Percentiles rank a stretch among this genome's conserved stretches.
Conservation (phyloP, 2,113 vertebrate species). For the Neolamprologus hecqui region DNA sequence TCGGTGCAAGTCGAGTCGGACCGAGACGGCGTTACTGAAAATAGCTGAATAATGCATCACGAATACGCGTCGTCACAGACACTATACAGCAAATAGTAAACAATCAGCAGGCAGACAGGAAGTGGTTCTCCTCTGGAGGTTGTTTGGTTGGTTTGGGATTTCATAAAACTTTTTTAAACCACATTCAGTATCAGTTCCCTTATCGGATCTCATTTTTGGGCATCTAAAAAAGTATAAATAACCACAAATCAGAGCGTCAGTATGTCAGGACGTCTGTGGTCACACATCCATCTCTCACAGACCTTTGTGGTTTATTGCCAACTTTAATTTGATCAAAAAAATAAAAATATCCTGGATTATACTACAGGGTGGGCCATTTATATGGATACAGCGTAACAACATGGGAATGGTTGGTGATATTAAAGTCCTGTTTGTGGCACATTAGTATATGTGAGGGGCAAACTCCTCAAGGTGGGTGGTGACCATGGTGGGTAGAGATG, state of each 20-base stretch:
- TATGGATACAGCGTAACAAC: fast-evolving
- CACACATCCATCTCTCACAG: not conserved
- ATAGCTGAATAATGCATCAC: not conserved
- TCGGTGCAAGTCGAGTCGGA: not conserved
- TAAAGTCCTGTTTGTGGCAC: not conserved
- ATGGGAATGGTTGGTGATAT: not conserved
- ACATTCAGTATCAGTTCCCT: not conserved
- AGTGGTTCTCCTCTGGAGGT: not conserved
- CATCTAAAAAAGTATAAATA: not conserved
- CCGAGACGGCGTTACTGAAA: not conserved
- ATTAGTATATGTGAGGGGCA: not conserved
- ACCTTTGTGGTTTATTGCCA: not conserved
- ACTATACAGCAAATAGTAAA: not conserved
- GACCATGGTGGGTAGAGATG: not conserved
- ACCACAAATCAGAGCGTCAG: not conserved
- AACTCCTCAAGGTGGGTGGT: not conserved
- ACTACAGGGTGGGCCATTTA: not conserved
- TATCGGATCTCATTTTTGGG: not conserved
- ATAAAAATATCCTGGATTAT: not conserved
- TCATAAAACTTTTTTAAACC: not conserved
- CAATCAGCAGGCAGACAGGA: not conserved
- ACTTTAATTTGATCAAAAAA: not conserved
- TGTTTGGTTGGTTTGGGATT: not conserved
- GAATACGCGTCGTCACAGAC: not conserved
- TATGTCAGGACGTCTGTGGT: not conserved